phyloP scores from a whole-genome alignment of 1,140 invertebrate genomes.

The Anoplophora glabripennis region DNA sequence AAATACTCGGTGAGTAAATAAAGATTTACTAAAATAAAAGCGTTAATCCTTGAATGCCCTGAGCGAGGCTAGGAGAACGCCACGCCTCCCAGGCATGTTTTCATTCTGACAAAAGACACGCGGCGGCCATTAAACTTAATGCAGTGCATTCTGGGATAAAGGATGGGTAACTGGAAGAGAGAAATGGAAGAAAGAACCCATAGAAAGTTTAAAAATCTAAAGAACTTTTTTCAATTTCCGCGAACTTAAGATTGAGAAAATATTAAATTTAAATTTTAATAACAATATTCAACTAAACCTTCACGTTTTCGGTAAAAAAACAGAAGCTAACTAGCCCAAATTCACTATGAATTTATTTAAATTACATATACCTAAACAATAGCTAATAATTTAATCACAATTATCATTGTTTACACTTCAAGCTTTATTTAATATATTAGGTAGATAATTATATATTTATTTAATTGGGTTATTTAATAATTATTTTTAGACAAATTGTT shows the following conservation, averaged over 20 bases:
- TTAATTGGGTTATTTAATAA: no score
- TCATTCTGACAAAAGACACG: conserved; percentile 38
- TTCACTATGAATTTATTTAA: no score
- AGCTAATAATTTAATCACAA: no score
- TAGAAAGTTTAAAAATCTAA: conserved; percentile 5
- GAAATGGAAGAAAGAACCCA: conserved; percentile 6
- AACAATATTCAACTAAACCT: not conserved
- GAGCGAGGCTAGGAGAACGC: conserved; percentile 25
- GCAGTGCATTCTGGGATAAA: conserved; percentile 37
- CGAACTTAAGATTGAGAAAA: not conserved
- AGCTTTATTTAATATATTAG: no score
- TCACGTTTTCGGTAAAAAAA: no score
- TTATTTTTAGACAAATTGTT: no score
- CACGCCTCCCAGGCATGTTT: conserved; percentile 37
- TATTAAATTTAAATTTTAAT: not conserved
- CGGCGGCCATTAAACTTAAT: conserved; percentile 46
- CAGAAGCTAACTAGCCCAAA: no score
- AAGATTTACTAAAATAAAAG: not conserved
- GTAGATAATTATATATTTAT: no score
- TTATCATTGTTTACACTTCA: no score
- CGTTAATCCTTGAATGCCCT: conserved; percentile 9
- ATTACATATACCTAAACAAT: no score
- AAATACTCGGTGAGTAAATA: not conserved
- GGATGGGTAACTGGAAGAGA: not conserved
- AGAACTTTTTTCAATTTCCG: not conserved